Evolutionary conservation across 2,888 invertebrate species (phyloP).

Genomic region (Polia nebulosa): DNA sequence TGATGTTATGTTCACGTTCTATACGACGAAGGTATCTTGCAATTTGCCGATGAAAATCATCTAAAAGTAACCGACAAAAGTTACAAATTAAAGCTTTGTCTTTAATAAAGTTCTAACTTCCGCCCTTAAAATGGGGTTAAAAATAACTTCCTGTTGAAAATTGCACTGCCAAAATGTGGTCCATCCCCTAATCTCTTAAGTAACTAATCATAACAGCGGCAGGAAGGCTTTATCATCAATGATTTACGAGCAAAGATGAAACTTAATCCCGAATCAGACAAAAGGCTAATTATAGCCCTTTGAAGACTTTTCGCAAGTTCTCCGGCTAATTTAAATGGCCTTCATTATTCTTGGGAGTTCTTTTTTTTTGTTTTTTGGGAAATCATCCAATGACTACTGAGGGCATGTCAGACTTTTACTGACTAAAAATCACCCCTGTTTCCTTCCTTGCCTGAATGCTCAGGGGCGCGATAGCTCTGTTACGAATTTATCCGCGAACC

Average conservation of each 20-base stretch:
- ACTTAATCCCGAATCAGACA: slow-evolving; percentile 76
- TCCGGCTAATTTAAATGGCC: slow-evolving; percentile 77
- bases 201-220: slow-evolving; percentile 64
- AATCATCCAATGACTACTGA: too few relatives aligned
- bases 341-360: slow-evolving; percentile 78
- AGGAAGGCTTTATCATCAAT: slow-evolving; percentile 62
- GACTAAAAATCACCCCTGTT: too few relatives aligned
- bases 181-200: slow-evolving; percentile 50
- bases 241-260: slow-evolving; percentile 70
- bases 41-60: neutral
- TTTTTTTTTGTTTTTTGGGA: too few relatives aligned
- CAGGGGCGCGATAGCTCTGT: too few relatives aligned
- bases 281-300: slow-evolving; percentile 84
- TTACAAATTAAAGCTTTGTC: neutral
- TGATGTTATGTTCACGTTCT: too few relatives aligned
- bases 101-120: slow-evolving; percentile 10
- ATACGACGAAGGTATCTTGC: too few relatives aligned
- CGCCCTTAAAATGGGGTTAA: slow-evolving; percentile 10
- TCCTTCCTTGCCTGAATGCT: too few relatives aligned
- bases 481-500: too few relatives aligned
- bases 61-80: too few relatives aligned
- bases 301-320: slow-evolving; percentile 75
- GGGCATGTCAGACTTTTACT: too few relatives aligned
- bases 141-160: slow-evolving; percentile 40
- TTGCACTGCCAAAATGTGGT: slow-evolving; percentile 39